Conservation (phyloP, 2,797 vertebrate species). For the Steatocranus sp. region DNA sequence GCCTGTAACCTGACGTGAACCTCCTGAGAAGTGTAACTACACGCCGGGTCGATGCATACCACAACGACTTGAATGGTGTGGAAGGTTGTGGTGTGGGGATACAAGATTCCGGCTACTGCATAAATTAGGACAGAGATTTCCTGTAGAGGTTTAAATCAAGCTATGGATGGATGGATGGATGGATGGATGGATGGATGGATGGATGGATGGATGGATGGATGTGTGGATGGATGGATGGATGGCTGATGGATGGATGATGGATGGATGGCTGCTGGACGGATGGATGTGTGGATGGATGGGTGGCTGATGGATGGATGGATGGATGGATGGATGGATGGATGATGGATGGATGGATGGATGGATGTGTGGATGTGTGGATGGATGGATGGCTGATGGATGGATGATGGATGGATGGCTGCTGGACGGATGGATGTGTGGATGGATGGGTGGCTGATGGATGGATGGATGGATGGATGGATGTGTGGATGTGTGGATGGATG, state of each 20-base stretch:
- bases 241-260: no score
- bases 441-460: rapidly evolving
- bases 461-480: no score
- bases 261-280: no score
- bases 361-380: no score
- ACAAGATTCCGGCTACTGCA: not conserved
- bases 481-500: no score
- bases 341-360: rapidly evolving
- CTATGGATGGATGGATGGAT: not conserved
- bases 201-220: no score
- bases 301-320: no score
- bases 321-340: rapidly evolving
- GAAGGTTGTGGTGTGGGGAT: not conserved
- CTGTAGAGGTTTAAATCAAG: not conserved
- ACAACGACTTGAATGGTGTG: not conserved
- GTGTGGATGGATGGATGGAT: no score
- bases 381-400: rapidly evolving
- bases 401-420: no score
- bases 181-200: no score
- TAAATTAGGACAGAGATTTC: not conserved
- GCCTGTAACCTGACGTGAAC: not conserved
- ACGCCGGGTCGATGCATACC: not conserved
- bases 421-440: rapidly evolving
- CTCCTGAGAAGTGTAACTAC: not conserved
- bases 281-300: no score